Conservation (phyloP, 2,888 invertebrate genomes). For the Deladenus siricidicola region DNA sequence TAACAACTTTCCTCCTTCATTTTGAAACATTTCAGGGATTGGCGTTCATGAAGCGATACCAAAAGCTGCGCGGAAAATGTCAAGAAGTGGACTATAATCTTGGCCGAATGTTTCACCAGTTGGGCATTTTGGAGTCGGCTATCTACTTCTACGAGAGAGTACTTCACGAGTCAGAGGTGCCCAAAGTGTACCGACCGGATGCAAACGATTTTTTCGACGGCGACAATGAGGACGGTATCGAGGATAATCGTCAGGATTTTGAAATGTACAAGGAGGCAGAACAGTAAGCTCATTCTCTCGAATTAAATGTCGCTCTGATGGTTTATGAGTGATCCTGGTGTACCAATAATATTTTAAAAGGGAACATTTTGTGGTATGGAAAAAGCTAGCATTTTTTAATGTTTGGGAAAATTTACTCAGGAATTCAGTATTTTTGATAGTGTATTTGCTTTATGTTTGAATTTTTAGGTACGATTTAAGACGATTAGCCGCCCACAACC, state of each 20-base stretch:
- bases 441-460: not conserved
- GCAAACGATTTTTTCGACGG: too few species aligned
- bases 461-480: constrained; percentile 37
- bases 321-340: too few species aligned
- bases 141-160: constrained; percentile 45
- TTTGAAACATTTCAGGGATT: constrained; percentile 32
- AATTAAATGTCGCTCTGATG: too few species aligned
- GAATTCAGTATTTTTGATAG: too few species aligned
- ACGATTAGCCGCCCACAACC: constrained; percentile 50
- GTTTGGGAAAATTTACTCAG: not conserved
- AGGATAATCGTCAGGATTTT: constrained; percentile 14
- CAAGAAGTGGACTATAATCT: constrained; percentile 44
- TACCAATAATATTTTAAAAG: not conserved
- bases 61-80: constrained; percentile 24
- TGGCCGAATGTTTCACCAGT: constrained; percentile 49
- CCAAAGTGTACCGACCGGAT: constrained; percentile 9
- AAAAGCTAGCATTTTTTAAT: not conserved
- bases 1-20: not conserved
- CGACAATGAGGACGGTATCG: constrained; percentile 6
- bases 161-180: constrained; percentile 22
- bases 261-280: not conserved
- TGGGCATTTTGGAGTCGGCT: constrained; percentile 42
- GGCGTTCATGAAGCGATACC: constrained; percentile 44
- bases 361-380: not conserved
- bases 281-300: not conserved